phyloP scores from a whole-genome alignment of 1,140 invertebrate genomes.

The Neuroterus valhalla region DNA sequence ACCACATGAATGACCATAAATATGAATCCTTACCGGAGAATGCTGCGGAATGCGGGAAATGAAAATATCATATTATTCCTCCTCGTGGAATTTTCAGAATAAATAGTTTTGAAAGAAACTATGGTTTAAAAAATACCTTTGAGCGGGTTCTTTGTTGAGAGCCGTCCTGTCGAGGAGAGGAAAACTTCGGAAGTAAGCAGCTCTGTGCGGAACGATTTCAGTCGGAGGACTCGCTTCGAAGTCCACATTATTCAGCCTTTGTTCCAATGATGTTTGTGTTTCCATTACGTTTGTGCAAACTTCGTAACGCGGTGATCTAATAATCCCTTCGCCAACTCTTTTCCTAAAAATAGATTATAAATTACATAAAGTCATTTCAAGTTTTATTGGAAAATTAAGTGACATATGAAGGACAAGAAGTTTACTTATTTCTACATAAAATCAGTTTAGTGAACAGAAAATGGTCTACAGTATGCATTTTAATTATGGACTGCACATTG shows the following conservation, averaged over 20 bases:
- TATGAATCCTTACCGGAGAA: constrained; percentile 69
- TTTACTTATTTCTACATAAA: too few species aligned
- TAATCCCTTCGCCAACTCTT: constrained; percentile 83
- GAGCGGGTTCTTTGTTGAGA: constrained; percentile 85
- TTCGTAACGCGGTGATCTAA: constrained; percentile 87
- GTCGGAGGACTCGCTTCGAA: constrained; percentile 85
- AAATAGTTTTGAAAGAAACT: background rate
- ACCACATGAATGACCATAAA: constrained; percentile 40
- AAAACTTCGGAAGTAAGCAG: constrained; percentile 86
- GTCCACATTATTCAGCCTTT: constrained; percentile 84
- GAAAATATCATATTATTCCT: background rate
- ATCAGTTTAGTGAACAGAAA: too few species aligned
- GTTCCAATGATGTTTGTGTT: constrained; percentile 82
- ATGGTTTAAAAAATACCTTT: constrained; percentile 73
- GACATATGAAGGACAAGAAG: too few species aligned
- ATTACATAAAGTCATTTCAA: constrained; percentile 6
- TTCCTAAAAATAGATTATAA: constrained; percentile 69
- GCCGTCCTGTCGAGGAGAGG: constrained; percentile 85
- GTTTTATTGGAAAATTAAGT: background rate
- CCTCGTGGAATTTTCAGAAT: background rate
- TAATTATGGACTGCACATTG: too few species aligned
- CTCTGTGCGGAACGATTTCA: constrained; percentile 82
- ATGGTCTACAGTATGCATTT: too few species aligned
- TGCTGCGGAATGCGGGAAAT: constrained; percentile 55
- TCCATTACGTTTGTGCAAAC: constrained; percentile 83